phyloP scores from a whole-genome alignment of 2,797 vertebrate species.

The Coranthus polyacanthus region DNA sequence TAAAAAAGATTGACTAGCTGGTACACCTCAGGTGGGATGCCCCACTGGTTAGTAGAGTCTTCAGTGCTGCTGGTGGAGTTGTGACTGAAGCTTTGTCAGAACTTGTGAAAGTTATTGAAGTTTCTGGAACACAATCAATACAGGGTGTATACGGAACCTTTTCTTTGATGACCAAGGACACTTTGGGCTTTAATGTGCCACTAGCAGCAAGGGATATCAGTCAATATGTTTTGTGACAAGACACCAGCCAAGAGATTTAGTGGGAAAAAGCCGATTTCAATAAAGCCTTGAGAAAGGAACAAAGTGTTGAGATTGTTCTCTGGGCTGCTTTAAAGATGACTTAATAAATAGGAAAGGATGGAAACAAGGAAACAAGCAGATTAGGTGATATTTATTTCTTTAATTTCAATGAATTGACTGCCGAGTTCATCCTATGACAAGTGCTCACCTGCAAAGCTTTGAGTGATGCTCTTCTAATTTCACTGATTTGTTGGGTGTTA shows the following conservation, averaged over 20 bases:
- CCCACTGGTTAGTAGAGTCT: conserved; percentile 55
- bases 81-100: conserved; percentile 68
- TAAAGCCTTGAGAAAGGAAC: conserved; percentile 52
- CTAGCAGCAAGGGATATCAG: conserved; percentile 60
- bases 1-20: conserved; percentile 63
- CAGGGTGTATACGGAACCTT: conserved; percentile 58
- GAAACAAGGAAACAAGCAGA: conserved; percentile 31
- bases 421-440: conserved; percentile 55
- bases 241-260: conserved; percentile 66
- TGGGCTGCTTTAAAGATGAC: conserved; percentile 39
- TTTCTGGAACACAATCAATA: conserved; percentile 78
- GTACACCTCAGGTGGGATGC: conserved; percentile 63
- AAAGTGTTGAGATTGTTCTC: conserved; percentile 53
- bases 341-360: conserved; percentile 32
- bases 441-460: conserved; percentile 78
- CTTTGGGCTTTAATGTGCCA: conserved; percentile 68
- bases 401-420: conserved; percentile 62
- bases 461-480: conserved; percentile 73
- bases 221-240: conserved; percentile 78
- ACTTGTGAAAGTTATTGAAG: conserved; percentile 78
- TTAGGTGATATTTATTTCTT: conserved; percentile 65
- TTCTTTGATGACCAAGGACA: conserved; percentile 72
- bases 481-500: conserved; percentile 64
- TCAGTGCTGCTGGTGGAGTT: conserved; percentile 52
- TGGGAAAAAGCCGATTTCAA: conserved; percentile 63